Base-by-base conservation (phyloP, 2,113 vertebrate genomes). In the Zosterops lateralis region DNA sequence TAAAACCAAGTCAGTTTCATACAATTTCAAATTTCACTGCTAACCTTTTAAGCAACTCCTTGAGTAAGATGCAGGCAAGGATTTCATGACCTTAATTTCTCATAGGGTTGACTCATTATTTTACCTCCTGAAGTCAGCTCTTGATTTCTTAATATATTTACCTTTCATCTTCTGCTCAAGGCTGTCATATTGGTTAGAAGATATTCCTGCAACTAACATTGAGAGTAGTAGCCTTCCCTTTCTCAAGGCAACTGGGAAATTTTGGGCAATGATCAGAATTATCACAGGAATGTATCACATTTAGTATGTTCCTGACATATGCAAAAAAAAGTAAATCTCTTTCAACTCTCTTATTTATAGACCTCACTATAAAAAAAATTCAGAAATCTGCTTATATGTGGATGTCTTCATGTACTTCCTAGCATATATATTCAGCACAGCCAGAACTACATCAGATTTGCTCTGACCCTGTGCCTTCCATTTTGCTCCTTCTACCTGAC, bases 61-160 rank as follows among this genome's bases (percentile, higher is more conserved):
- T 60, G 54, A 89, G 36, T 58, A 93, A 88, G 62, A 92, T 71
- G 32, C 26, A 83, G 64, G 29, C 71, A 94, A 73, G 20, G 5
- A 58, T 54, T 90, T 89, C 57, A 75, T 84, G 54, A 85, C 67
- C 54, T 60, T 72, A 45, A 86, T 82, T 92, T 90, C 67, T 74
- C 57, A 75, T 75, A 44, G 29, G 31, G 34, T 58, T 96, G 82
- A 94, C 24, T 96, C 94, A 90, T 80, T 89, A 76, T 94, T 78
- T n/a, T 80, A 61, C 65, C 68, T 95, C 65, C 61, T 89, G 38
- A n/a, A 87, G 85, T 85, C 73, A 77, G 7, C 16, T 79, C 78
- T 87, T 82, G 54, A 91, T 90, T 96, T 96, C 91, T 78, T 94
- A 61, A 80, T 64, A 16, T 40, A 57, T 85, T 92, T 90, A 92